Evolutionary conservation across 2,113 vertebrate species (phyloP).

Genomic region (Nestor notabilis): DNA sequence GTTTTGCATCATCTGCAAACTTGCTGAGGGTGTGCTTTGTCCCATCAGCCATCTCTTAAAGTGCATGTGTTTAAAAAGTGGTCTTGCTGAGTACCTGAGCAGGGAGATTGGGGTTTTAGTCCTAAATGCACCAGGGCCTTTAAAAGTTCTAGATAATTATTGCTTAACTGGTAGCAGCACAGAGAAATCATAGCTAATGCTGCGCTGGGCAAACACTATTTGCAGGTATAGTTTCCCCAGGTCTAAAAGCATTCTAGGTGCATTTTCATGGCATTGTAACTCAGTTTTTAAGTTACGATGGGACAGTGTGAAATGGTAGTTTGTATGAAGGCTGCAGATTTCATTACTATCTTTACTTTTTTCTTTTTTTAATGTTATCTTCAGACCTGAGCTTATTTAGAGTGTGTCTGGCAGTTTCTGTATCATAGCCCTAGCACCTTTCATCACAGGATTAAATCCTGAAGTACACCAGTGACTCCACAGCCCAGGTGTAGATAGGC

Average conservation of each 20-base stretch:
- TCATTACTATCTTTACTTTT: background rate
- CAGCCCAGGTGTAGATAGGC: background rate
- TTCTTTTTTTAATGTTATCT: background rate
- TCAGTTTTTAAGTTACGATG: background rate
- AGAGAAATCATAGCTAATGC: background rate
- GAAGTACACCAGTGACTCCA: background rate
- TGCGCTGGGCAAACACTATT: background rate
- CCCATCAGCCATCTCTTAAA: background rate
- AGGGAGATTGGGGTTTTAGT: background rate
- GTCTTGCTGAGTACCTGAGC: background rate
- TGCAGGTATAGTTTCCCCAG: background rate
- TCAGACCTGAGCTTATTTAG: background rate
- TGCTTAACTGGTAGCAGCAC: background rate
- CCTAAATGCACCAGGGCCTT: background rate
- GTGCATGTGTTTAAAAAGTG: background rate
- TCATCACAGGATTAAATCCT: background rate
- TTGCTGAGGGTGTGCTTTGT: background rate
- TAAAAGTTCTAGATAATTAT: background rate
- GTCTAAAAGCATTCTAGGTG: background rate
- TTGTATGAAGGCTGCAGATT: background rate
- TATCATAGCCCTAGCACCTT: background rate
- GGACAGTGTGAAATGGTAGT: background rate
- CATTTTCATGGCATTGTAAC: background rate
- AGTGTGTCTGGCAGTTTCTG: background rate
- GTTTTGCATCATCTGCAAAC: background rate